Percentiles rank a stretch among this genome's conserved stretches.
Evolutionary conservation across 30 jellyfish, hydroid and myxozoan species (phyloP).

Genomic region (Mastigias papua): DNA sequence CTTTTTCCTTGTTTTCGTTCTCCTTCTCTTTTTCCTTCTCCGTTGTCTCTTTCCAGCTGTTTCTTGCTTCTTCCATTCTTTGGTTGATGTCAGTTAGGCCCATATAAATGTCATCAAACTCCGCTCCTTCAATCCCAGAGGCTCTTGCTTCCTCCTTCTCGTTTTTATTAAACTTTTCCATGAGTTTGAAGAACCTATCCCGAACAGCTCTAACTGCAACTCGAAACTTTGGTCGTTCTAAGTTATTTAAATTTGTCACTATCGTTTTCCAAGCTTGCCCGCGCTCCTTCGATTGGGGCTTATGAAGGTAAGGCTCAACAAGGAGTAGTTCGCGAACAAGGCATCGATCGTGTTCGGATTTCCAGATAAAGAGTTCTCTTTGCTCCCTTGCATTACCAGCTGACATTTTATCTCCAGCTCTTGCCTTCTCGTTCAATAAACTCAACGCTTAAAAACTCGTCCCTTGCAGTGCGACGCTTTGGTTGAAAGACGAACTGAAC

Average conservation of each 20-base stretch:
- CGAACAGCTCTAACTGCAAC: slow-evolving; percentile 73
- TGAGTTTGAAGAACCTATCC: slow-evolving; percentile 60
- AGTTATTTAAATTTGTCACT: slow-evolving; percentile 41
- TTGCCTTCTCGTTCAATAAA: neutral
- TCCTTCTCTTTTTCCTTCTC: slow-evolving; percentile 54
- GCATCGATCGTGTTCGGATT: slow-evolving; percentile 38
- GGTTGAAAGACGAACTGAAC: slow-evolving; percentile 52
- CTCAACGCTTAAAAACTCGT: slow-evolving; percentile 19
- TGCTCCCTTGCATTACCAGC: neutral
- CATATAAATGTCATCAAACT: slow-evolving; percentile 6
- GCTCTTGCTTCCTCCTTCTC: slow-evolving; percentile 23
- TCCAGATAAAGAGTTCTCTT: slow-evolving; percentile 74
- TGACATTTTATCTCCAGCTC: slow-evolving; percentile 26
- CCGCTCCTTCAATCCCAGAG: slow-evolving; percentile 10
- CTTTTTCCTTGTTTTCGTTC: slow-evolving; percentile 27
- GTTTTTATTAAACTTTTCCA: slow-evolving; percentile 24
- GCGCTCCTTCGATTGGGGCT: slow-evolving; percentile 70
- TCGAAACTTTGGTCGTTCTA: slow-evolving; percentile 43
- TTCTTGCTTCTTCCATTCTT: slow-evolving; percentile 18
- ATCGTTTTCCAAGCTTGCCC: slow-evolving; percentile 72
- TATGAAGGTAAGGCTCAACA: slow-evolving; percentile 55
- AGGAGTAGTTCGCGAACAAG: slow-evolving; percentile 60
- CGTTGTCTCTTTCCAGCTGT: slow-evolving; percentile 7
- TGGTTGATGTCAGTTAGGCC: slow-evolving; percentile 23
- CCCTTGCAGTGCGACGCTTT: slow-evolving; percentile 20